Evolutionary conservation across 1,140 invertebrate genomes (phyloP).

Genomic region (Lanistes nyassanus): DNA sequence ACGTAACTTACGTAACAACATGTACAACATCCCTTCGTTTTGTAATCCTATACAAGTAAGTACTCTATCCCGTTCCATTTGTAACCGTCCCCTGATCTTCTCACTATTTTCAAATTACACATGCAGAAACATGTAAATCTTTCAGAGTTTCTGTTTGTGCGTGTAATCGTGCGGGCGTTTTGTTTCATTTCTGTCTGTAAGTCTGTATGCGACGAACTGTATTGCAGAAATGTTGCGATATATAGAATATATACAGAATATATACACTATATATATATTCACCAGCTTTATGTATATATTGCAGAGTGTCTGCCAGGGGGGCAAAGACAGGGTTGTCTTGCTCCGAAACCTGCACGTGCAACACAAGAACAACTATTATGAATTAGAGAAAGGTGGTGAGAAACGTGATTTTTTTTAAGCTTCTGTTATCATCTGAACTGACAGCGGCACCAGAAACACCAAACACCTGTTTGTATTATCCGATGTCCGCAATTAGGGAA

Average conservation of each 20-base stretch:
- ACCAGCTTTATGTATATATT: conserved; percentile 32
- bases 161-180: background rate
- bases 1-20: too few relatives aligned
- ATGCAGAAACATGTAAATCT: background rate
- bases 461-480: too few relatives aligned
- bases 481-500: too few relatives aligned
- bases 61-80: too few relatives aligned
- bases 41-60: too few relatives aligned
- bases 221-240: background rate
- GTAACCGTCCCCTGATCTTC: too few relatives aligned
- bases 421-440: background rate
- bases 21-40: too few relatives aligned
- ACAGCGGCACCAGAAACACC: too few relatives aligned
- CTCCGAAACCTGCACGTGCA: conserved; percentile 24
- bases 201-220: background rate
- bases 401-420: background rate
- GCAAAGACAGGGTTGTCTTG: conserved; percentile 29
- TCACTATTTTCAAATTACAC: too few relatives aligned
- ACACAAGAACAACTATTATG: background rate
- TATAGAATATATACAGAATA: background rate
- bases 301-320: conserved; percentile 23
- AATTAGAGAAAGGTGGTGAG: background rate
- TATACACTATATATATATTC: background rate
- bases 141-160: background rate
- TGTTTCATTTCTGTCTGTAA: background rate